phyloP scores from a whole-genome alignment of 1,140 invertebrate genomes.

The Pectinophora gossypiella region DNA sequence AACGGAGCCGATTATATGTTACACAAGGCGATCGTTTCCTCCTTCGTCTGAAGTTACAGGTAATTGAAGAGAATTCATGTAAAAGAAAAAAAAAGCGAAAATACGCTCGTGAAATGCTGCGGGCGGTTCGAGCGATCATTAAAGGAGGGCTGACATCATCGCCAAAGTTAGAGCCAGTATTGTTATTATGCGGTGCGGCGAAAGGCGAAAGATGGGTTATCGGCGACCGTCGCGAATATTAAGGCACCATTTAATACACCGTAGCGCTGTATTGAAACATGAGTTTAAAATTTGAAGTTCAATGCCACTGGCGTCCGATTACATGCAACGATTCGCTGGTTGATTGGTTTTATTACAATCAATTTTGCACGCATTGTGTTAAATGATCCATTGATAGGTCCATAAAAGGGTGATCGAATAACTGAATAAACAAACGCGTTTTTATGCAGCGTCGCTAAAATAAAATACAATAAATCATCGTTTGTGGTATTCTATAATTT shows the following conservation, averaged over 20 bases:
- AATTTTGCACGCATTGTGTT: constrained; percentile 41
- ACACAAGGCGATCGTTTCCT: constrained; percentile 20
- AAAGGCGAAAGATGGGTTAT: constrained; percentile 59
- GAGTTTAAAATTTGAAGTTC: constrained; percentile 50
- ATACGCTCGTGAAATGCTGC: constrained; percentile 44
- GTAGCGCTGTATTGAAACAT: neutral
- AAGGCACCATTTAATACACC: constrained; percentile 14
- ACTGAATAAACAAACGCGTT: constrained; percentile 2
- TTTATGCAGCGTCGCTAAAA: too few species aligned
- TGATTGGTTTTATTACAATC: constrained; percentile 43
- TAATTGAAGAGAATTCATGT: constrained; percentile 20
- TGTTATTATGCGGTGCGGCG: constrained; percentile 55
- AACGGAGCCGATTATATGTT: constrained; percentile 13
- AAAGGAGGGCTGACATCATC: constrained; percentile 68
- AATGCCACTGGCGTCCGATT: constrained; percentile 45
- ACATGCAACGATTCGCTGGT: constrained; percentile 37
- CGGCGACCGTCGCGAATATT: constrained; percentile 48
- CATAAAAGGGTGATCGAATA: constrained; percentile 16
- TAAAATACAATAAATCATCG: too few species aligned
- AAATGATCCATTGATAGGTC: constrained; percentile 39
- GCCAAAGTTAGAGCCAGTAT: constrained; percentile 46
- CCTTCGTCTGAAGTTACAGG: constrained; percentile 15
- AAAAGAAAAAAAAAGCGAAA: constrained; percentile 30
- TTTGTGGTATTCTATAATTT: too few species aligned
- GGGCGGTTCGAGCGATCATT: constrained; percentile 42